Percentiles rank a stretch among this genome's conserved stretches.
These are phyloP conservation scores for Rallus crepitans DNA, from an alignment of 2,797 vertebrate species.

Conservation along the genomic window DNA sequence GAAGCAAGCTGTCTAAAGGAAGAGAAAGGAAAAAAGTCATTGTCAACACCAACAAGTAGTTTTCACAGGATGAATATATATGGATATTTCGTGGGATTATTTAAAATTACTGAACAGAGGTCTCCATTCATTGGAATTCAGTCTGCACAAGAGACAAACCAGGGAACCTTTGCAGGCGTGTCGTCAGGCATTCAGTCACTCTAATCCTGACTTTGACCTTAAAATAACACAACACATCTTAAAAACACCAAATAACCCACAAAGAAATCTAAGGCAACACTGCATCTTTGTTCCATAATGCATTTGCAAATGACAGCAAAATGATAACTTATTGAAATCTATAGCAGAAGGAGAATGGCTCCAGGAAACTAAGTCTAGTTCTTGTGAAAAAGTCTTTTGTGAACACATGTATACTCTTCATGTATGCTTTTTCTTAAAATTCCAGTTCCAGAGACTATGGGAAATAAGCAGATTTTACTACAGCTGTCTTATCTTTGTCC, in stretches of 20 bases:
- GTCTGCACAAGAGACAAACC: conserved; percentile 3
- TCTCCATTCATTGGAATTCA: conserved; percentile 30
- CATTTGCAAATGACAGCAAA: conserved; percentile 10
- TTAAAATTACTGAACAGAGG: conserved; percentile 48
- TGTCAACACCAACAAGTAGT: conserved; percentile 30
- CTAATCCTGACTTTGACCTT: neutral
- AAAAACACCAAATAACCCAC: neutral
- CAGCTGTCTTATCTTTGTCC: neutral
- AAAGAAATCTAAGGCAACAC: neutral
- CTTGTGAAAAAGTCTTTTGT: neutral
- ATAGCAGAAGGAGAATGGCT: neutral
- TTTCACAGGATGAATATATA: conserved; percentile 39
- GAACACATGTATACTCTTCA: neutral
- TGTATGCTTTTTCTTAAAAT: neutral
- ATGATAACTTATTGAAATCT: neutral
- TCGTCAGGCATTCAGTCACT: conserved; percentile 7
- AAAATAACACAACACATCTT: neutral
- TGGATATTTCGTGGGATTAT: conserved; percentile 49
- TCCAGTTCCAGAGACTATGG: neutral
- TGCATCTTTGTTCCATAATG: neutral
- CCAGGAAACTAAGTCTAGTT: neutral
- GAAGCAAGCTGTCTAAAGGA: conserved; percentile 93
- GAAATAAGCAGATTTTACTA: conserved; percentile 24
- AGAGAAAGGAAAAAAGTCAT: neutral
- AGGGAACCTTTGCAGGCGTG: conserved; percentile 3